A percentile compares a stretch with the other conserved stretches of the same genome.
Conservation (phyloP, 2,113 vertebrate genomes). For the Buteo buteo region DNA sequence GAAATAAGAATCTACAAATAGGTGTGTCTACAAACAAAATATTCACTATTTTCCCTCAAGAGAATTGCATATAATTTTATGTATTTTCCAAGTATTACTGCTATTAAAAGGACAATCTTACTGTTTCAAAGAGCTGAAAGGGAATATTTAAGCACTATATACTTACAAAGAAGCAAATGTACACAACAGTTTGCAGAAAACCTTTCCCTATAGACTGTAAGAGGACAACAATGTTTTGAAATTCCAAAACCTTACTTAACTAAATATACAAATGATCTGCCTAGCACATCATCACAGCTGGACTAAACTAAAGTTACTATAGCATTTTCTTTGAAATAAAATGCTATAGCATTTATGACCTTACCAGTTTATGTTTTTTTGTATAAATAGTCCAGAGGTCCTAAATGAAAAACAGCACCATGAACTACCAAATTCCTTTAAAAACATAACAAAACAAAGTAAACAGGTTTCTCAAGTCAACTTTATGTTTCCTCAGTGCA, state of each 20-base stretch:
- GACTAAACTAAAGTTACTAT: slow-evolving; percentile 18
- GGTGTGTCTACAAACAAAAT: slow-evolving; percentile 36
- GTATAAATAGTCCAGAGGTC: slow-evolving; percentile 78
- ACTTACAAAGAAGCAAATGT: not conserved
- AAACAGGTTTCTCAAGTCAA: not conserved
- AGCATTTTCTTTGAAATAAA: slow-evolving; percentile 15
- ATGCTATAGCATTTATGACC: slow-evolving; percentile 43
- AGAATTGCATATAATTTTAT: not conserved
- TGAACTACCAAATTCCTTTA: not conserved
- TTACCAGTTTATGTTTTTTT: slow-evolving; percentile 80
- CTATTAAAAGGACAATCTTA: not conserved
- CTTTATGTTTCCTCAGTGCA: not conserved
- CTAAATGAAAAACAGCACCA: slow-evolving; percentile 69
- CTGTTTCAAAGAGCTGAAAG: not conserved
- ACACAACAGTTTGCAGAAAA: not conserved
- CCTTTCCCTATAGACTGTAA: not conserved
- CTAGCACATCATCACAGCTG: not conserved
- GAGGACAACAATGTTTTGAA: not conserved
- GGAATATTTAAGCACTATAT: not conserved
- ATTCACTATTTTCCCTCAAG: not conserved
- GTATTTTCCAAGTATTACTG: not conserved
- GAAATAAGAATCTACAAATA: slow-evolving; percentile 18
- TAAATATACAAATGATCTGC: not conserved
- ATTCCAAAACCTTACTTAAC: not conserved
- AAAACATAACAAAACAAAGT: not conserved